phyloP scores from a whole-genome alignment of 2,888 invertebrate species.

The Dicyrtomina minuta region DNA sequence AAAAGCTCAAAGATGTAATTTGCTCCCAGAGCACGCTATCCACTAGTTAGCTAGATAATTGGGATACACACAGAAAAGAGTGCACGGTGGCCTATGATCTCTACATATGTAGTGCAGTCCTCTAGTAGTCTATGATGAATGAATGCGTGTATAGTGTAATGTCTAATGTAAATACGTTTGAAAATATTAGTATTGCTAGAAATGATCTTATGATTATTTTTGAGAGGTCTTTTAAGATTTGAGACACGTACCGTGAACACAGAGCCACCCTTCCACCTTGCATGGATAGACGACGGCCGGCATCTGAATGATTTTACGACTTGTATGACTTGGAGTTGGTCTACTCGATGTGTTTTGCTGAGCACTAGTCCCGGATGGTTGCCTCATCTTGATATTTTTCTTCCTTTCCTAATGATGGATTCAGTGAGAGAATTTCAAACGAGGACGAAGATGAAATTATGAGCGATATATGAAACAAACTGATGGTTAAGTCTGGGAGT shows the following conservation, averaged over 20 bases:
- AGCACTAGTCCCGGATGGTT: constrained; percentile 21
- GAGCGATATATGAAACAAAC: too few relatives aligned
- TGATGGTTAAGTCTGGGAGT: too few relatives aligned
- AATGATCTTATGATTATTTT: constrained; percentile 5
- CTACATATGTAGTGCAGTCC: too few relatives aligned
- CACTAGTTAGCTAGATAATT: constrained; percentile 22
- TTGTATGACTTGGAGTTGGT: constrained; percentile 19
- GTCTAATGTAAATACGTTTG: neutral
- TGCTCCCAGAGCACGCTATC: constrained; percentile 21
- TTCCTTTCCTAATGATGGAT: constrained; percentile 5
- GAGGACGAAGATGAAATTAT: too few relatives aligned
- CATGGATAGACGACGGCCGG: constrained; percentile 61
- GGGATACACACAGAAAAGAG: constrained; percentile 3
- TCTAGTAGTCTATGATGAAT: neutral
- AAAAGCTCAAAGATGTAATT: constrained; percentile 21
- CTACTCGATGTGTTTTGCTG: constrained; percentile 17
- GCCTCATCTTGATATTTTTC: constrained; percentile 21
- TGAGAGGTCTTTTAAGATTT: constrained; percentile 6
- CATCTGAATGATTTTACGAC: constrained; percentile 54
- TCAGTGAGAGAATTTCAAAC: neutral
- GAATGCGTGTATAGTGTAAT: neutral
- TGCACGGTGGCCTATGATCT: constrained; percentile 3
- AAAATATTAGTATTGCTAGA: constrained; percentile 2
- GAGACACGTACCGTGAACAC: constrained; percentile 61
- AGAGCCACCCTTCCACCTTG: constrained; percentile 64